Percentiles rank a stretch among this genome's conserved stretches.
phyloP scores from a whole-genome alignment of 2,888 invertebrate genomes.

The Ormyrus nitidulus region DNA sequence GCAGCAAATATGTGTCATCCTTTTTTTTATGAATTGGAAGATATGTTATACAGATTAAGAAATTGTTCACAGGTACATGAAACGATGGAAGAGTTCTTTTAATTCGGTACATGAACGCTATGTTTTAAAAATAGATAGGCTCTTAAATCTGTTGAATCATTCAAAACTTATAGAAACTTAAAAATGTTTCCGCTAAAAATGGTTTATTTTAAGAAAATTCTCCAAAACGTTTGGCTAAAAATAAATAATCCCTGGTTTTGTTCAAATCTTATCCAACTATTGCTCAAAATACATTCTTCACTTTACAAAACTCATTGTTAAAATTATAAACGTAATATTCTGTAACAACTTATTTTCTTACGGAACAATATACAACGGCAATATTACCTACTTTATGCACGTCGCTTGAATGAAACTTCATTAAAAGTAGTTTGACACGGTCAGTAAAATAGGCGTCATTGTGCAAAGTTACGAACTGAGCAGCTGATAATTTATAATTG shows the following conservation, averaged over 20 bases:
- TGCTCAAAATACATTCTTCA: too few species aligned
- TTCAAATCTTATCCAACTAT: too few species aligned
- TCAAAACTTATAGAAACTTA: conserved; percentile 29
- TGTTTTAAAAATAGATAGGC: conserved; percentile 25
- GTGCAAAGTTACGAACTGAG: background rate
- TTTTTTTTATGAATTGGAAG: too few species aligned
- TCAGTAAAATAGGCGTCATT: background rate
- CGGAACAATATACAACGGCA: too few species aligned
- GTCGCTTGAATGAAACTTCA: background rate
- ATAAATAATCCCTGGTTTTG: too few species aligned
- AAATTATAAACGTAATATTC: too few species aligned
- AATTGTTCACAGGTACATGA: too few species aligned
- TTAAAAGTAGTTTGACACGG: background rate
- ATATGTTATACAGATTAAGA: too few species aligned
- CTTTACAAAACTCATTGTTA: too few species aligned
- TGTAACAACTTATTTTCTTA: too few species aligned
- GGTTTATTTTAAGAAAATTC: conserved; percentile 21
- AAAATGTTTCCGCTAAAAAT: conserved; percentile 36
- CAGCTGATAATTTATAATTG: conserved; percentile 45
- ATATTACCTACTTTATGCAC: background rate
- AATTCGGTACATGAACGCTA: background rate
- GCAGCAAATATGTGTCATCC: too few species aligned
- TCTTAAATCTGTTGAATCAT: conserved; percentile 42
- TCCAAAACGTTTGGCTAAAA: background rate
- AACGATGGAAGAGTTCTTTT: too few species aligned